Percentiles rank a stretch among this genome's conserved stretches.
Evolutionary conservation across 2,888 invertebrate genomes (phyloP).

Genomic region (Lottia scabra): DNA sequence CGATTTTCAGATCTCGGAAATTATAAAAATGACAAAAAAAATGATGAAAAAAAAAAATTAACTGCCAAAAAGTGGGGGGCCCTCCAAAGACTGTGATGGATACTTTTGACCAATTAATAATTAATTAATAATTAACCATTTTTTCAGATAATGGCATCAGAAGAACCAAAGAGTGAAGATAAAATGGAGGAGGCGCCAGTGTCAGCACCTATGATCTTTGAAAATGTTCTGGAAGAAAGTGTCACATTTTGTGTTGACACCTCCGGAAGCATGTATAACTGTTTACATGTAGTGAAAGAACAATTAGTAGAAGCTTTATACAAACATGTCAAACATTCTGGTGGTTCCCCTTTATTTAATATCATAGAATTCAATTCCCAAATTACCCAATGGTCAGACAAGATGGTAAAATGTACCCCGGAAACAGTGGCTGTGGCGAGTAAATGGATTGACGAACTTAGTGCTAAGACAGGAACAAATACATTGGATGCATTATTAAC

Average conservation of each 20-base stretch:
- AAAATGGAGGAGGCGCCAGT: too few species aligned
- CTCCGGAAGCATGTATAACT: slow-evolving; percentile 67
- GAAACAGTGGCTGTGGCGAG: slow-evolving; percentile 65
- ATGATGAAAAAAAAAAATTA: too few species aligned
- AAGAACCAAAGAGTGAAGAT: too few species aligned
- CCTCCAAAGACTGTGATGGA: too few species aligned
- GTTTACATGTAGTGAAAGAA: slow-evolving; percentile 64
- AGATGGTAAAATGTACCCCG: slow-evolving; percentile 65
- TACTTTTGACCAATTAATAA: too few species aligned
- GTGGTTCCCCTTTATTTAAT: slow-evolving; percentile 58
- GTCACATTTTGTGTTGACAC: slow-evolving; percentile 69
- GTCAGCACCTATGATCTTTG: too few species aligned
- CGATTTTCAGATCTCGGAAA: too few species aligned
- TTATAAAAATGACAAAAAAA: too few species aligned
- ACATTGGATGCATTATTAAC: slow-evolving; percentile 65
- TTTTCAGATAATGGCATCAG: too few species aligned
- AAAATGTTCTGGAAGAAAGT: slow-evolving; percentile 57
- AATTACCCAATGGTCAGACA: slow-evolving; percentile 67
- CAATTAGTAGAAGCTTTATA: slow-evolving; percentile 62
- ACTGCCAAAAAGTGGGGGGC: too few species aligned
- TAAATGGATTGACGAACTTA: slow-evolving; percentile 62
- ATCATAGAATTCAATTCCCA: slow-evolving; percentile 67
- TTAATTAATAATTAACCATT: too few species aligned
- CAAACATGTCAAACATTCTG: slow-evolving; percentile 49
- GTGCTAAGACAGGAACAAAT: slow-evolving; percentile 67